Percentiles rank a stretch among this genome's conserved stretches.
Conservation (phyloP, 92 coral and sea anemone genomes). For the Ricordea florida region DNA sequence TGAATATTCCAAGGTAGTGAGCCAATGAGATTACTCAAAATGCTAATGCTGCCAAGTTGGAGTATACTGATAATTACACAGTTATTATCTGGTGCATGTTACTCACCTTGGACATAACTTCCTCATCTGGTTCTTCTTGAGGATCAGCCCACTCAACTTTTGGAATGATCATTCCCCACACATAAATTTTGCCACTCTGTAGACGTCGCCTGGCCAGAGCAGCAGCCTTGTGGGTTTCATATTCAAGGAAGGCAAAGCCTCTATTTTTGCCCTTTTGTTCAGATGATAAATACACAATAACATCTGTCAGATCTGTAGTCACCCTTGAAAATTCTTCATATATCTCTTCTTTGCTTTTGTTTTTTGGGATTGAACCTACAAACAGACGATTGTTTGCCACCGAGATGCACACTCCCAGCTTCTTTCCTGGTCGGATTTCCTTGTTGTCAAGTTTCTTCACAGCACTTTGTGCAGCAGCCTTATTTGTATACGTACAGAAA, state of each 20-base stretch:
- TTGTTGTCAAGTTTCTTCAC: constrained; percentile 81
- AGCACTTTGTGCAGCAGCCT: constrained; percentile 74
- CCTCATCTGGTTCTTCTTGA: constrained; percentile 83
- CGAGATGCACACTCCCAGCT: constrained; percentile 81
- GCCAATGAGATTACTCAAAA: too few species aligned
- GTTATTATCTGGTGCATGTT: too few species aligned
- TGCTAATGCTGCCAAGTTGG: too few species aligned
- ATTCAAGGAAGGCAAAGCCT: constrained; percentile 87
- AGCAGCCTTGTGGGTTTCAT: constrained; percentile 82
- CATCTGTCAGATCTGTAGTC: constrained; percentile 78
- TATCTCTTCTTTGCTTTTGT: constrained; percentile 78
- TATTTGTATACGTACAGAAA: constrained; percentile 75
- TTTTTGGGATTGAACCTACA: constrained; percentile 85
- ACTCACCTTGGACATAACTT: constrained; percentile 83
- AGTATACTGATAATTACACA: too few species aligned
- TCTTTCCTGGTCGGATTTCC: constrained; percentile 71
- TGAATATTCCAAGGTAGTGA: too few species aligned
- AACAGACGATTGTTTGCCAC: constrained; percentile 83
- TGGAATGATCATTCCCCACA: constrained; percentile 78
- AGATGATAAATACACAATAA: constrained; percentile 78
- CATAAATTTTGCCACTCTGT: constrained; percentile 71
- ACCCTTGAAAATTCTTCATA: constrained; percentile 72
- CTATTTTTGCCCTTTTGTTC: constrained; percentile 78
- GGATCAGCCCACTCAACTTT: constrained; percentile 93
- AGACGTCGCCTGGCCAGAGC: constrained; percentile 84